Evolutionary conservation across 2,797 vertebrate species (phyloP).

Genomic region (Eulemur mongoz): DNA sequence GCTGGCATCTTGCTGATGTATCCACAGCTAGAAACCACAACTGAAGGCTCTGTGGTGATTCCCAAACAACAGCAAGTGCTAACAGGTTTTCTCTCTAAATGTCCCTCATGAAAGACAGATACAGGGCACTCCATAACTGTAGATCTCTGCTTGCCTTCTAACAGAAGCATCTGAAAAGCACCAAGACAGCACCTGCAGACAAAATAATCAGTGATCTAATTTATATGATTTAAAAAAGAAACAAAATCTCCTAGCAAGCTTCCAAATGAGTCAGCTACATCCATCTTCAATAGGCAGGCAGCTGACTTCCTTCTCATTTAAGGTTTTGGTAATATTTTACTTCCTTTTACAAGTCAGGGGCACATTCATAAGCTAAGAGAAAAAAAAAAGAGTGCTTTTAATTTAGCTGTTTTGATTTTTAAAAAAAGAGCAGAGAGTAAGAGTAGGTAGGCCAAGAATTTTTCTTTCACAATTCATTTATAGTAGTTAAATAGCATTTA

Average conservation of each 20-base stretch:
- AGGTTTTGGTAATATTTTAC: neutral
- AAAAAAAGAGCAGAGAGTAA: neutral
- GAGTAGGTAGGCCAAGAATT: neutral
- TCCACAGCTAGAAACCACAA: constrained; percentile 27
- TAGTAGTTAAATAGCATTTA: neutral
- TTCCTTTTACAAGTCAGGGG: neutral
- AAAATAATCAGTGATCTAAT: neutral
- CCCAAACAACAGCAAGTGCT: constrained; percentile 36
- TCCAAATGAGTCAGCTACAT: neutral
- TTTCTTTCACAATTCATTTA: neutral
- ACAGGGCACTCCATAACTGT: neutral
- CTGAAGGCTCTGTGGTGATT: neutral
- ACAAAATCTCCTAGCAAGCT: neutral
- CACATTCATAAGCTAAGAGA: neutral
- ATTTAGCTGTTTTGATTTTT: neutral
- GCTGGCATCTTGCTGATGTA: neutral
- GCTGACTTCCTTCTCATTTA: neutral
- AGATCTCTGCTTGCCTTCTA: neutral
- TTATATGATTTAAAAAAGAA: neutral
- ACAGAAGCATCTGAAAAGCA: neutral
- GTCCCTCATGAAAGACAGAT: neutral
- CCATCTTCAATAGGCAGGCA: neutral
- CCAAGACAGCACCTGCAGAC: neutral
- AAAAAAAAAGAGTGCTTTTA: neutral
- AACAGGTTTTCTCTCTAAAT: constrained; percentile 8